Conservation (phyloP, 2,113 vertebrate species). For the Petromus typicus region DNA sequence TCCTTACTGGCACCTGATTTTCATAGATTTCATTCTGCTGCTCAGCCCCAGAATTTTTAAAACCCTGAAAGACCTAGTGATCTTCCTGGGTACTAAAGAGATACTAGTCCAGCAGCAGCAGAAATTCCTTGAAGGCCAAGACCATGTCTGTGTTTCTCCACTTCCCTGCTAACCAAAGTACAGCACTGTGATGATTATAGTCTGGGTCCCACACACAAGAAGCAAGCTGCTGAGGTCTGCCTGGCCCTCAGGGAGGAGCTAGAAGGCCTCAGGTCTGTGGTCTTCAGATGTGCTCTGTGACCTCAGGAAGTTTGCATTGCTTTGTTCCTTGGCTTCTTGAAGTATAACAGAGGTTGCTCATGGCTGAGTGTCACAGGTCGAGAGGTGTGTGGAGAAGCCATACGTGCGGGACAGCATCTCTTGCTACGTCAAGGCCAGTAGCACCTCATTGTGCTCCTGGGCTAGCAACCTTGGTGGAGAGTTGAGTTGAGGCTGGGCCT, state of each 20-base stretch:
- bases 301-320: background rate
- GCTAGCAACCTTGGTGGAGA: background rate
- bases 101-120: background rate
- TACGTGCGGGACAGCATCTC: accelerated
- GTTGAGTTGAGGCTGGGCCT: background rate
- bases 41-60: background rate
- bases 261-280: background rate
- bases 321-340: background rate
- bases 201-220: background rate
- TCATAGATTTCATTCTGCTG: background rate
- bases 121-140: constrained; percentile 2
- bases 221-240: background rate
- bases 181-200: background rate
- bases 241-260: background rate
- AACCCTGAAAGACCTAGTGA: background rate
- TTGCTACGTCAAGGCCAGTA: no score
- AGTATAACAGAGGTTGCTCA: background rate
- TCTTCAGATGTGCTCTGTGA: background rate
- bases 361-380: accelerated
- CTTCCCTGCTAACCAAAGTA: background rate
- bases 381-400: background rate
- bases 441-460: no score
- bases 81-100: background rate
- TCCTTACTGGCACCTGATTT: background rate
- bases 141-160: background rate